Percentiles rank a stretch among this genome's conserved stretches.
Evolutionary conservation across 35 echinoderm and acorn worm genomes (phyloP).

Genomic region (Strongylocentrotus purpuratus): DNA sequence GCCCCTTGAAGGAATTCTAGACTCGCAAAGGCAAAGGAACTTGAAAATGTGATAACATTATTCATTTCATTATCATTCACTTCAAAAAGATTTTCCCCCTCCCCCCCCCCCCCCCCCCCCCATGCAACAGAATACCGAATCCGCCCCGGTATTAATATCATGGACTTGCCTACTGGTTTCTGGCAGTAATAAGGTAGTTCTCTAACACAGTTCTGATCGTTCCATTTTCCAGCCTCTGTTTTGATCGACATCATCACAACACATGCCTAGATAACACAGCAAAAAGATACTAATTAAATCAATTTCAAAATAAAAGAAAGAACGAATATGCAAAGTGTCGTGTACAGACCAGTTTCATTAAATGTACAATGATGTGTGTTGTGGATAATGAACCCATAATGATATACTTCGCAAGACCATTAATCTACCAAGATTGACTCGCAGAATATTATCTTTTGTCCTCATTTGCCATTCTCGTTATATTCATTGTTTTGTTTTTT

Average conservation of each 20-base stretch:
- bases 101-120: background rate
- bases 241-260: constrained; percentile 30
- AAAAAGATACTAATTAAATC: too few relatives aligned
- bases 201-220: constrained; percentile 26
- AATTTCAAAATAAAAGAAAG: background rate
- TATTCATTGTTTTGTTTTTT: too few relatives aligned
- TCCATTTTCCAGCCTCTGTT: constrained; percentile 34
- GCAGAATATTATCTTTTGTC: background rate
- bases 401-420: background rate
- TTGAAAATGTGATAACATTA: background rate
- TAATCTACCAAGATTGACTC: background rate
- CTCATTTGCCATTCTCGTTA: too few relatives aligned
- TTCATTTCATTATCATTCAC: too few relatives aligned
- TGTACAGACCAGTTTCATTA: background rate
- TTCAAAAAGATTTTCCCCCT: background rate
- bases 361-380: background rate
- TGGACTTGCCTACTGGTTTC: constrained; percentile 28
- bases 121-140: background rate
- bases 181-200: constrained; percentile 28
- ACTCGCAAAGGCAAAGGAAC: background rate
- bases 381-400: background rate
- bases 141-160: too few relatives aligned
- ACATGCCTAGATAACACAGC: background rate
- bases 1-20: background rate
- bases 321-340: background rate